Evolutionary conservation across 1,140 invertebrate genomes (phyloP), one percentile per base, ranked within the genome.

Genomic region (Dendroctonus valens): DNA sequence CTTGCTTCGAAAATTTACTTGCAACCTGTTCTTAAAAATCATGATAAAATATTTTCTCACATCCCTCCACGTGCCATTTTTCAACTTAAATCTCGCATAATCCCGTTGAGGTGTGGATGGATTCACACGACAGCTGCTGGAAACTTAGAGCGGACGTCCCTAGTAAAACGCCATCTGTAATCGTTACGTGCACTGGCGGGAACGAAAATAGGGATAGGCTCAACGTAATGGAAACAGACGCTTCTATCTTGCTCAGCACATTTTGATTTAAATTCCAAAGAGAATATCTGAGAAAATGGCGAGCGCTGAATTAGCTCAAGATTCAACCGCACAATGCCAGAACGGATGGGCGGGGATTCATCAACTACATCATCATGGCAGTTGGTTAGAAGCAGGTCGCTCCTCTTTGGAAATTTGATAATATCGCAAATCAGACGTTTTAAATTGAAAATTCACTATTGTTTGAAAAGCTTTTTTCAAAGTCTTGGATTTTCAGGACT

Each of bases 51-150:
- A 41, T 40, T 48, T 54, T 54, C 51, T 48, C 51, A 63, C 42
- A 55, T 63, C 42, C 51, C 9, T 40, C 40, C 51, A 39, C 26
- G 41, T 63, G 14, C 49, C 61, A 63, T 63, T 63, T 63, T 63
- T 63, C 61, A 63, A 54, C 52, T 63, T 63, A 63, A 63, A 63
- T 55, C 61, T 55, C 61, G 61, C 41, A 48, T 63, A 63, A 63
- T 63, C 61, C 61, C 48, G 52, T 52, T 37, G 61, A 44, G 61
- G 61, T 63, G 61, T 41, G 53, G 53, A 55, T 41, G 52, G 52
- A 63, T 63, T 54, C 51, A 9, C 40, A 52, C 41, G 61, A 54
- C 61, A 63, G 61, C 52, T 42, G 50, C 51, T 44, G 61, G 52
- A 63, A 63, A 63, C 49, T 40, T 63, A 63, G n/a, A 53, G 38